Percentiles rank a stretch among this genome's conserved stretches.
Conservation (phyloP, 2,888 invertebrate genomes). For the Drosophila emarginata region DNA sequence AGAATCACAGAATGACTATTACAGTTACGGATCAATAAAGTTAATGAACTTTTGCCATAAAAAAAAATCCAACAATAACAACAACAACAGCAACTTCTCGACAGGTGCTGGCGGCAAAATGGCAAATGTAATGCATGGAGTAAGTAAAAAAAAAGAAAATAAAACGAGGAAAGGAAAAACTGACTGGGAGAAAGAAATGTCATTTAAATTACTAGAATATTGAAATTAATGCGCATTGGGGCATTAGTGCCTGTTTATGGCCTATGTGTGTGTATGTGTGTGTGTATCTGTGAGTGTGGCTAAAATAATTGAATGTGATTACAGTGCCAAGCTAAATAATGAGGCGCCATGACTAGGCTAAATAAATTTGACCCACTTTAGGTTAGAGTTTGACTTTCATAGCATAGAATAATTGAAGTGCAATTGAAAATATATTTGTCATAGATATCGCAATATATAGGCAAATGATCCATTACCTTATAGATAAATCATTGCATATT, state of each 20-base stretch:
- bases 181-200: slow-evolving; percentile 26
- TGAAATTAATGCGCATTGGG: slow-evolving; percentile 54
- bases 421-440: slow-evolving; percentile 57
- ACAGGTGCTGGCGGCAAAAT: slow-evolving; percentile 14
- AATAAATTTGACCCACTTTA: slow-evolving; percentile 68
- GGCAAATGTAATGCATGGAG: background rate
- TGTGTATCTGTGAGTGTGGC: slow-evolving; percentile 37
- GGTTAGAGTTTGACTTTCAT: slow-evolving; percentile 23
- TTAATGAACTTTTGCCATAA: slow-evolving; percentile 44
- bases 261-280: slow-evolving; percentile 13
- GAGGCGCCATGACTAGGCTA: slow-evolving; percentile 50
- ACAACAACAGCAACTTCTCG: background rate
- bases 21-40: slow-evolving; percentile 50
- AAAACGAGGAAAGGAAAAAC: background rate
- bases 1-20: slow-evolving; percentile 47
- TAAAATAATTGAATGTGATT: slow-evolving; percentile 73
- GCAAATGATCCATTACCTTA: background rate
- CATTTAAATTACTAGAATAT: slow-evolving; percentile 68
- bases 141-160: slow-evolving; percentile 11
- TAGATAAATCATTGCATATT: background rate
- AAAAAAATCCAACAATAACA: slow-evolving; percentile 7
- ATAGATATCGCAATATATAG: slow-evolving; percentile 26
- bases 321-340: slow-evolving; percentile 40
- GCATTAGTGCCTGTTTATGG: slow-evolving; percentile 12
- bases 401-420: slow-evolving; percentile 64